Base-by-base conservation (phyloP, 1,140 invertebrate genomes). In the Papilio helenus region DNA sequence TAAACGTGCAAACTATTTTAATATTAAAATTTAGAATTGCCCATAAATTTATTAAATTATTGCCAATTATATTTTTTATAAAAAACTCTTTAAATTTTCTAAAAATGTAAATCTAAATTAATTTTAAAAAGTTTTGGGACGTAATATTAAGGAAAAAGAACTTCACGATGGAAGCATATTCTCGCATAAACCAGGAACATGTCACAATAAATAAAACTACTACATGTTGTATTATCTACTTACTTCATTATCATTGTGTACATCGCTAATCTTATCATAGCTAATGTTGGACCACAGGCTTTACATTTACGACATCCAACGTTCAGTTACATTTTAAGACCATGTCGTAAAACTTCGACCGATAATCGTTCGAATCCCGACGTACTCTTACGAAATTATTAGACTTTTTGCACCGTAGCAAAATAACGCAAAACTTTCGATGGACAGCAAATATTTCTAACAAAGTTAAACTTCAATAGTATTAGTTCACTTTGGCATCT, bases 261-360 rank as follows among this genome's bases (percentile, higher is more conserved):
- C 51, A 20, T 55, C 1, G 51, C 51, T 55, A 55, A 55, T 55
- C 51, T 55, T 55, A 55, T 55, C 51, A 49, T 14, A 49, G 14
- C 16, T 55, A 2, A 20, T 55, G 18, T 55, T 55, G 18, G 51
- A 55, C 18, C 18, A 55, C 7, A 7, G 16, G 49, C 49, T 51
- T 55, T 55, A 55, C 51, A 55, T 55, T 55, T 55, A 55, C 51
- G 51, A 55, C 51, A 55, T 55, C 7, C 51, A 55, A 55, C 51
- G 8, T 55, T 18, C 51, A 55, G 18, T 55, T 55, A 55, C 51
- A 55, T n/a, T n/a, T 20, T 8, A n/a, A 55, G 18, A 55, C 18
- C 18, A 9, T 55, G 18, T 55, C 18, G 51, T 55, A 55, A 55
- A 55, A 55, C 51, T 8, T n/a, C 51, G 18, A 18, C 51, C 51